Conservation (phyloP, 2,113 vertebrate genomes). For the Himantopus leucocephalus region DNA sequence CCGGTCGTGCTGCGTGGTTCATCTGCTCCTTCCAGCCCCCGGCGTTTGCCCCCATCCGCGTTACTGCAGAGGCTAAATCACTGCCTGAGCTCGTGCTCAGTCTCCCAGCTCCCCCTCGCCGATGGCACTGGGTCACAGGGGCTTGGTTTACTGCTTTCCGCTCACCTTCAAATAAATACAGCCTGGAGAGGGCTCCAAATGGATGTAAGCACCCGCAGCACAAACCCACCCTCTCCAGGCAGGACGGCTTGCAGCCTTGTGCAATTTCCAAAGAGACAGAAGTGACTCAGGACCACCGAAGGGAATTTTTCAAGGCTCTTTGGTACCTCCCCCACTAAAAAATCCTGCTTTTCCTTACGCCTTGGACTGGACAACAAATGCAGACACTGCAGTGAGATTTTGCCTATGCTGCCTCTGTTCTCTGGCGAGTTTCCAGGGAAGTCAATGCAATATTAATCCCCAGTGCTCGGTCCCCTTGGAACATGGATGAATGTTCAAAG, state of each 20-base stretch:
- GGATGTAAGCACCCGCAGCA: not conserved
- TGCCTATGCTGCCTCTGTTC: not conserved
- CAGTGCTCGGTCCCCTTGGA: not conserved
- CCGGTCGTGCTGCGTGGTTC: not conserved
- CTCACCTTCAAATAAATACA: not conserved
- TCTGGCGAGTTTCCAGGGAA: not conserved
- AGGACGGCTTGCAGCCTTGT: not conserved
- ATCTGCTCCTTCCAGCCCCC: not conserved
- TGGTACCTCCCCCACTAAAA: not conserved
- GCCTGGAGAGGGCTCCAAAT: not conserved
- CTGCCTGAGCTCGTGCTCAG: not conserved
- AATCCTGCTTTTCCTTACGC: not conserved
- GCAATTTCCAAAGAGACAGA: not conserved
- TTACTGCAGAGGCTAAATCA: not conserved
- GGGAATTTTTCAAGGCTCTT: not conserved
- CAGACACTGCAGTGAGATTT: not conserved
- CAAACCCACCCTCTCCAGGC: not conserved
- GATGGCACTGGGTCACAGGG: fast-evolving
- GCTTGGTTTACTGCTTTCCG: not conserved
- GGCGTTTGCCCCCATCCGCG: fast-evolving
- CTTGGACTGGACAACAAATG: not conserved
- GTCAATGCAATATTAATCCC: slow-evolving; percentile 18
- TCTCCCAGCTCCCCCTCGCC: not conserved
- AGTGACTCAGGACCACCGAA: not conserved
- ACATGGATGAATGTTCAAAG: not conserved